phyloP scores from a whole-genome alignment of 2,797 vertebrate genomes.

The Kryptopterus vitreolus region DNA sequence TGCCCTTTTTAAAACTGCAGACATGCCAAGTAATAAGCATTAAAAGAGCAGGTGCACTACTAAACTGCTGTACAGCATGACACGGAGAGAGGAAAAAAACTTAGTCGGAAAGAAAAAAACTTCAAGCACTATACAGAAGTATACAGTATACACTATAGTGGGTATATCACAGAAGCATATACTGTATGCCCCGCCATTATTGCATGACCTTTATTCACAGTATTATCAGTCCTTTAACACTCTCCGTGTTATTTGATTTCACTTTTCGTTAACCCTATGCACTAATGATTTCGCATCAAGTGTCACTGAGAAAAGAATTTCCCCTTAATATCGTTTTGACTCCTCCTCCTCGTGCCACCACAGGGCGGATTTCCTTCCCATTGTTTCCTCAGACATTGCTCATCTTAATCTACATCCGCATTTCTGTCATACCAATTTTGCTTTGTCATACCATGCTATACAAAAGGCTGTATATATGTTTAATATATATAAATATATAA shows the following conservation, averaged over 20 bases:
- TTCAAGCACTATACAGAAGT: too few species aligned
- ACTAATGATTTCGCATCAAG: neutral
- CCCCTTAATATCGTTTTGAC: neutral
- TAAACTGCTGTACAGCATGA: neutral
- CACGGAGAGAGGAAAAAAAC: neutral
- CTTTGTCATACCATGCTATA: too few species aligned
- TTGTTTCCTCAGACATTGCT: neutral
- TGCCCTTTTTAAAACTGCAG: slow-evolving; percentile 20
- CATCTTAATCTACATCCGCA: neutral
- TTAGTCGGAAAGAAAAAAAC: neutral
- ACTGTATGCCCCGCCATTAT: neutral
- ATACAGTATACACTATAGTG: neutral
- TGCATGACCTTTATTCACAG: neutral
- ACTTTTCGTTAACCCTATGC: neutral
- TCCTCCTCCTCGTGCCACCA: neutral
- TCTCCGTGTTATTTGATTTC: neutral
- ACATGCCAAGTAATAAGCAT: slow-evolving; percentile 25
- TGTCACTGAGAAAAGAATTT: neutral
- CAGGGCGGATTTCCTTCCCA: neutral
- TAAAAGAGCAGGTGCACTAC: slow-evolving; percentile 34
- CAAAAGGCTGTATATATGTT: too few species aligned
- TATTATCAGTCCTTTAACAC: neutral
- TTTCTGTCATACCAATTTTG: neutral
- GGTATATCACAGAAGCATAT: neutral
- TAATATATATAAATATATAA: too few species aligned